Percentiles rank a stretch among this genome's conserved stretches.
phyloP scores from a whole-genome alignment of 2,888 invertebrate genomes.

The Agapostemon virescens region DNA sequence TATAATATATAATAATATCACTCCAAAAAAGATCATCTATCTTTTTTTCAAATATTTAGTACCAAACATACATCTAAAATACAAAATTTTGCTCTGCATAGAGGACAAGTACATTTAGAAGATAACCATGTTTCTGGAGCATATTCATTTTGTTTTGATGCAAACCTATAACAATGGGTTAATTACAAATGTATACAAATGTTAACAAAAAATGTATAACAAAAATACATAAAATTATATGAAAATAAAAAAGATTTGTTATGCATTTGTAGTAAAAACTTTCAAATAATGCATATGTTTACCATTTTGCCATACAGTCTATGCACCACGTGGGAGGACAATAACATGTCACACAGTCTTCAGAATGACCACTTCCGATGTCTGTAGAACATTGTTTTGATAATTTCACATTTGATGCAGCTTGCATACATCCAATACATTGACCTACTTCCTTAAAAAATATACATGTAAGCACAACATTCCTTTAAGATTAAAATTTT shows the following conservation, averaged over 20 bases:
- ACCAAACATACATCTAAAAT: conserved; percentile 86
- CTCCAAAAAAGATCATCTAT: not conserved
- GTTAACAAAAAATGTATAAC: not conserved
- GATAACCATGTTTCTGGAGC: conserved; percentile 89
- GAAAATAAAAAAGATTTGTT: not conserved
- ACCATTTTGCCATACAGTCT: conserved; percentile 91
- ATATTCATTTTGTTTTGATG: conserved; percentile 88
- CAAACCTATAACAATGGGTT: conserved; percentile 83
- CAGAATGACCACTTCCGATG: conserved; percentile 78
- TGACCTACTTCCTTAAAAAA: conserved; percentile 86
- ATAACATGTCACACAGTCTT: conserved; percentile 84
- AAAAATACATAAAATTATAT: too few species aligned
- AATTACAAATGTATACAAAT: conserved; percentile 2
- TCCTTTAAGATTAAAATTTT: not conserved
- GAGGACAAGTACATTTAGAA: conserved; percentile 92
- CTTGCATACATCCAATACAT: conserved; percentile 95
- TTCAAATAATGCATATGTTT: conserved; percentile 47
- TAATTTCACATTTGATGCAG: conserved; percentile 89
- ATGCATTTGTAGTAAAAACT: conserved; percentile 17
- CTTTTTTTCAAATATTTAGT: conserved; percentile 38
- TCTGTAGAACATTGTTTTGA: conserved; percentile 85
- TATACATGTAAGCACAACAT: conserved; percentile 39
- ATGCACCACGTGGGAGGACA: conserved; percentile 95
- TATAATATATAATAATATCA: not conserved
- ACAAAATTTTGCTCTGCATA: conserved; percentile 92